These are phyloP conservation scores for Rhabditoides inermis DNA, from an alignment of 2,888 invertebrate genomes.

Conservation along the genomic window DNA sequence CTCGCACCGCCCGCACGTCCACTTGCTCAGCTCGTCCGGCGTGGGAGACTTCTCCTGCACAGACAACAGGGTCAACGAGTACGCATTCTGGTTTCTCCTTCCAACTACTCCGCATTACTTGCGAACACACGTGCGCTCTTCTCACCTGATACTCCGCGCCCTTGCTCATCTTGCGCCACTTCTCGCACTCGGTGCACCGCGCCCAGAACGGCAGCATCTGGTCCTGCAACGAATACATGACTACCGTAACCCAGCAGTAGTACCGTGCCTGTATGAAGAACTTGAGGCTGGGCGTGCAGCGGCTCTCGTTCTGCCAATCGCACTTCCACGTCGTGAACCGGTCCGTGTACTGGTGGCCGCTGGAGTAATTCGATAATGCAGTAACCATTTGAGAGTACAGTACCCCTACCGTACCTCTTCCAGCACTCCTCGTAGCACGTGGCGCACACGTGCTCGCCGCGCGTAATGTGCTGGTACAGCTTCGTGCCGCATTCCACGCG, in stretches of 20 bases:
- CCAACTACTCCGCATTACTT: too few relatives aligned
- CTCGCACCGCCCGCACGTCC: too few relatives aligned
- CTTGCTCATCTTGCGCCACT: too few relatives aligned
- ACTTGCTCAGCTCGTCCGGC: too few relatives aligned
- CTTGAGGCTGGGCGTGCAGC: constrained; percentile 20
- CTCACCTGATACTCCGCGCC: too few relatives aligned
- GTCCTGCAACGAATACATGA: constrained; percentile 16
- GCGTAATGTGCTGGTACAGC: constrained; percentile 28
- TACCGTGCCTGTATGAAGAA: constrained; percentile 12
- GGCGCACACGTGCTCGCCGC: constrained; percentile 28
- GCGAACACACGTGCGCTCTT: too few relatives aligned
- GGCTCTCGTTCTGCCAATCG: constrained; percentile 18
- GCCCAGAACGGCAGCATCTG: constrained; percentile 38
- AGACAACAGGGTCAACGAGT: too few relatives aligned
- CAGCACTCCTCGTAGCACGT: background rate
- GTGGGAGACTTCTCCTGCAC: too few relatives aligned
- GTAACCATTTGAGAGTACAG: too few relatives aligned
- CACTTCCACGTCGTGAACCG: constrained; percentile 23
- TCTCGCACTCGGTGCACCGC: constrained; percentile 22
- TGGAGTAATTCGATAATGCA: constrained; percentile 4
- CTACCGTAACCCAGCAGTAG: background rate
- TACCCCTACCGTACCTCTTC: too few relatives aligned
- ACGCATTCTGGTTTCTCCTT: too few relatives aligned
- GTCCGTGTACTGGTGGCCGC: constrained; percentile 18
- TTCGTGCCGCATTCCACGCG: constrained; percentile 9